Evolutionary conservation across 2,797 vertebrate species (phyloP).

Genomic region (Chrosomus eos): DNA sequence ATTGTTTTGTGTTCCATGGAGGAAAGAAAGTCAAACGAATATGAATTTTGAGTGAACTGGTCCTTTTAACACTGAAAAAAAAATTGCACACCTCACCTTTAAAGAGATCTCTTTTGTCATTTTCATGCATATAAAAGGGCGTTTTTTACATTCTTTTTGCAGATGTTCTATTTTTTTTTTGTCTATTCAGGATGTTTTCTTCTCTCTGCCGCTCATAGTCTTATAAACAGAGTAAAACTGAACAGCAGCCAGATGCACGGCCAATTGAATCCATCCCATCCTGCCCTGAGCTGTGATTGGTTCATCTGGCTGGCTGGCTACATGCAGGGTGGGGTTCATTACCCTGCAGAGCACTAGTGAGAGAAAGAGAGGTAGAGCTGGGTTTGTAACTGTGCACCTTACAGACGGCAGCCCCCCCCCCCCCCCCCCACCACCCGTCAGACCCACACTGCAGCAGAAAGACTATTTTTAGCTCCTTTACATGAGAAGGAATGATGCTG

Average conservation of each 20-base stretch:
- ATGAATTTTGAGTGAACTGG: background rate
- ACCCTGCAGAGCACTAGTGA: conserved; percentile 42
- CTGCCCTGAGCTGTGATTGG: conserved; percentile 63
- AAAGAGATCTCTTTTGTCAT: background rate
- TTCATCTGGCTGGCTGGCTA: conserved; percentile 47
- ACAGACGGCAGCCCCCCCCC: conserved; percentile 51
- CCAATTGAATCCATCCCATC: conserved; percentile 48
- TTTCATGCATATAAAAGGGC: background rate
- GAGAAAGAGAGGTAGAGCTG: conserved; percentile 18
- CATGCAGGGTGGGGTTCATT: conserved; percentile 32
- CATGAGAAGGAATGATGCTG: conserved; percentile 51
- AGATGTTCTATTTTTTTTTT: conserved; percentile 48
- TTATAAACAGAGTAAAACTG: conserved; percentile 41
- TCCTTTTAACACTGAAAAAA: background rate
- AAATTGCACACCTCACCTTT: background rate
- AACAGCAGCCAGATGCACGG: conserved; percentile 49
- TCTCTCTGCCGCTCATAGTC: conserved; percentile 21
- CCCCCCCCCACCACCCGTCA: conserved; percentile 39
- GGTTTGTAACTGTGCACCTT: conserved; percentile 59
- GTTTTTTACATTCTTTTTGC: conserved; percentile 7
- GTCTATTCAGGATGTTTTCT: conserved; percentile 28
- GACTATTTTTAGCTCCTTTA: conserved; percentile 61
- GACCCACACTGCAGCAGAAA: conserved; percentile 59
- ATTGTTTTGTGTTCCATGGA: background rate
- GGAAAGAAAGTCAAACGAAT: background rate